Conservation (phyloP, 1,140 invertebrate species). For the Heliconius melpomene region DNA sequence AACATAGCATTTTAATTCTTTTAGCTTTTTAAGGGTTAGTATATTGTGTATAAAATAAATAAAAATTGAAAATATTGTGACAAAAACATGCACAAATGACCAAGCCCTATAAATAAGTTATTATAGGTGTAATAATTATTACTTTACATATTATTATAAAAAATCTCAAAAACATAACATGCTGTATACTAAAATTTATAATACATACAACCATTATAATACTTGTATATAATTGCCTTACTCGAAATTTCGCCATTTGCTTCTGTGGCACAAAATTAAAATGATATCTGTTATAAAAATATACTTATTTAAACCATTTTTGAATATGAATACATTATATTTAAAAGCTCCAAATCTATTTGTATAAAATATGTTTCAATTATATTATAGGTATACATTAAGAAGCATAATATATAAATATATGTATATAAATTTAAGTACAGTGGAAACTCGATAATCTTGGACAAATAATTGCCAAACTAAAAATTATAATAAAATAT, state of each 20-base stretch:
- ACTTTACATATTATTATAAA: background rate
- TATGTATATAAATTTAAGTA: background rate
- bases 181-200: slow-evolving; percentile 55
- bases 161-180: slow-evolving; percentile 45
- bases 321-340: background rate
- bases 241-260: slow-evolving; percentile 71
- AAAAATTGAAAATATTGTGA: background rate
- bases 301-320: background rate
- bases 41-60: background rate
- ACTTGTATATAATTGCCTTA: slow-evolving; percentile 76
- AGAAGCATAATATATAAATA: background rate
- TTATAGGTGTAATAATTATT: background rate
- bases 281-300: slow-evolving; percentile 34
- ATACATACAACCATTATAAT: slow-evolving; percentile 78
- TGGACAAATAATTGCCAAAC: too few relatives aligned
- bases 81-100: slow-evolving; percentile 3
- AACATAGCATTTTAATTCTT: background rate
- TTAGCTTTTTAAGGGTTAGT: background rate
- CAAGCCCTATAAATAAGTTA: background rate
- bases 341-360: background rate
- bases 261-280: slow-evolving; percentile 71
- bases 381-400: background rate
- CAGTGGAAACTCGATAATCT: background rate
- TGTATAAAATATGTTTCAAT: background rate
- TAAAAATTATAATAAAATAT: too few relatives aligned